These are phyloP conservation scores for Coranthus polyacanthus DNA, from an alignment of 2,797 vertebrate species.

Conservation along the genomic window DNA sequence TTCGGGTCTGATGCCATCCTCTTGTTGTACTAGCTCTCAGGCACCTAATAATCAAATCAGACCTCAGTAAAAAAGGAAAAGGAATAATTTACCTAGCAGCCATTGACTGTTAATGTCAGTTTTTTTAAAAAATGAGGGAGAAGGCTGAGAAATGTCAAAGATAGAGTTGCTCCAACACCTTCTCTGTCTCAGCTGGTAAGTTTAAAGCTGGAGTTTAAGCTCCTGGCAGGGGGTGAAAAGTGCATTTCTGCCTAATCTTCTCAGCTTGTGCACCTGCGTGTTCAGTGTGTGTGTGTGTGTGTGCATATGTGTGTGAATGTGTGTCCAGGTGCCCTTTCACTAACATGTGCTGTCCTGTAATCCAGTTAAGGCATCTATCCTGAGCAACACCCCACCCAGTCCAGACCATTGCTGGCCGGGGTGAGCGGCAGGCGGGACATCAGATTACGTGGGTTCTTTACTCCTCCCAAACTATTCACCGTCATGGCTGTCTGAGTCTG, in stretches of 20 bases:
- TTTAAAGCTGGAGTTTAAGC: conserved; percentile 63
- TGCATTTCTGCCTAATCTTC: conserved; percentile 62
- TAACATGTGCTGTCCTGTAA: conserved; percentile 65
- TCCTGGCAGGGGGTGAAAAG: conserved; percentile 45
- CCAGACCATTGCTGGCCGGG: conserved; percentile 27
- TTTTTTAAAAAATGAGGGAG: neutral
- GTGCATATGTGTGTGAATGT: conserved; percentile 13
- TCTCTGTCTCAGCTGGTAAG: conserved; percentile 31
- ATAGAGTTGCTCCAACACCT: conserved; percentile 3
- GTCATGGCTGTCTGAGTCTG: conserved; percentile 38
- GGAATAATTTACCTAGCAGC: conserved; percentile 27
- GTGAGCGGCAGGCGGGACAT: conserved; percentile 60
- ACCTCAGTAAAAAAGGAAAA: conserved; percentile 39
- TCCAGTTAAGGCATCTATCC: conserved; percentile 69
- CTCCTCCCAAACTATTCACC: conserved; percentile 29
- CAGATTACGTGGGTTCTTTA: conserved; percentile 59
- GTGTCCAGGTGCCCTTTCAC: conserved; percentile 61
- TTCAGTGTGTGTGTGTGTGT: conserved; percentile 27
- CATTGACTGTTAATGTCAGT: neutral
- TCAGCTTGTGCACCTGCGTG: conserved; percentile 36
- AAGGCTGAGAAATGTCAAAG: conserved; percentile 18
- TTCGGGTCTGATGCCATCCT: conserved; percentile 51
- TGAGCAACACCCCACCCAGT: conserved; percentile 16
- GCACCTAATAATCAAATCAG: conserved; percentile 18
- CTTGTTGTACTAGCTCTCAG: neutral